Conservation (phyloP, 2,797 vertebrate species). For the Furcifer pardalis region DNA sequence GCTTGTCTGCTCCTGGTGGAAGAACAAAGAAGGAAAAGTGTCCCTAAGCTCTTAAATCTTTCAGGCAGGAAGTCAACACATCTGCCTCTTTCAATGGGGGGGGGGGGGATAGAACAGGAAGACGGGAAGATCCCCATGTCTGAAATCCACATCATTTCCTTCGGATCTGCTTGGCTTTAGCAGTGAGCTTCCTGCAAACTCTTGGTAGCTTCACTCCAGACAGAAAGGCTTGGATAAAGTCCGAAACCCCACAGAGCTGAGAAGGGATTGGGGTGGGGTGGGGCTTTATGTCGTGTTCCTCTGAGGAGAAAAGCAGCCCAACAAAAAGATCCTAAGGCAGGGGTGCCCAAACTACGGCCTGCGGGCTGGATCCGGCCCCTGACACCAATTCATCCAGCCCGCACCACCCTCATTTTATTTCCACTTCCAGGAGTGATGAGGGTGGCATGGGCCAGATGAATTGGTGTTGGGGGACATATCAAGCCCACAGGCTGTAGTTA, state of each 20-base stretch:
- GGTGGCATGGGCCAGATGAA: too few relatives aligned
- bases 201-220: not conserved
- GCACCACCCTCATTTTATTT: too few relatives aligned
- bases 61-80: not conserved
- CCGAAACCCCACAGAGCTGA: not conserved
- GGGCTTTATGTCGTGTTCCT: not conserved
- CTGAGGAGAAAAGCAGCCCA: too few relatives aligned
- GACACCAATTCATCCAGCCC: too few relatives aligned
- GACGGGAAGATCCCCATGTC: not conserved
- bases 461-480: too few relatives aligned
- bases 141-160: not conserved
- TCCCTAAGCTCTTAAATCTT: not conserved
- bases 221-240: not conserved
- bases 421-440: too few relatives aligned
- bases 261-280: not conserved
- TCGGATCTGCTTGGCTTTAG: not conserved
- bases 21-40: not conserved
- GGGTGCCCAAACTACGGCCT: too few relatives aligned
- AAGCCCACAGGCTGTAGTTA: too few relatives aligned
- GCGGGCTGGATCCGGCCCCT: too few relatives aligned
- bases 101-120: not conserved
- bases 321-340: too few relatives aligned
- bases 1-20: conserved; percentile 1
- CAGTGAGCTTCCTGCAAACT: too few relatives aligned
- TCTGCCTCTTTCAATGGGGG: conserved; percentile 14